Conservation (phyloP, 2,888 invertebrate species). For the Hydrotaea cyrtoneurina region DNA sequence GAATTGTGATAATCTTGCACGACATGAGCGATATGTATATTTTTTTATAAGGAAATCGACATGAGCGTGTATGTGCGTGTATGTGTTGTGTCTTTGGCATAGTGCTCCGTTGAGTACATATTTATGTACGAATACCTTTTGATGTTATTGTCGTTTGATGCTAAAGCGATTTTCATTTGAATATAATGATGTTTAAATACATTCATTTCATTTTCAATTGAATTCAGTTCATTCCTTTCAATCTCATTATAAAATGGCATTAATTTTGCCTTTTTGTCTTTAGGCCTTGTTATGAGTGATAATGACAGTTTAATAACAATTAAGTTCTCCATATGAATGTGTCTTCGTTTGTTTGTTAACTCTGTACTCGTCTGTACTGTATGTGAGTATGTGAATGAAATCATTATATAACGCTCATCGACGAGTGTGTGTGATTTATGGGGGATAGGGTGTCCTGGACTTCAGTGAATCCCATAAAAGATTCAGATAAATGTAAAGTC, state of each 20-base stretch:
- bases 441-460: no score
- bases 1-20: no score
- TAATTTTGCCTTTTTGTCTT: slow-evolving; percentile 59
- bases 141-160: not conserved
- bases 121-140: not conserved
- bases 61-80: not conserved
- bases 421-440: no score
- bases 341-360: no score
- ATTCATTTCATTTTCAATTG: slow-evolving; percentile 22
- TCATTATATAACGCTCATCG: no score
- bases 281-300: slow-evolving; percentile 59
- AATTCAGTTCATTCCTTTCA: slow-evolving; percentile 20
- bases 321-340: slow-evolving; percentile 14
- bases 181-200: slow-evolving; percentile 12
- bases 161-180: slow-evolving; percentile 5
- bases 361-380: no score
- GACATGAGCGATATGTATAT: no score
- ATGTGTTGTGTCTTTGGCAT: no score
- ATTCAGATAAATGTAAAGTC: no score
- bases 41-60: no score
- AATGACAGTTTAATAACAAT: slow-evolving; percentile 65
- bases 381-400: no score
- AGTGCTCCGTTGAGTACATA: not conserved
- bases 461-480: no score
- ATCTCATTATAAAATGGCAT: slow-evolving; percentile 62